Evolutionary conservation across 2,888 invertebrate species (phyloP).

Genomic region (Oscheius sp.): DNA sequence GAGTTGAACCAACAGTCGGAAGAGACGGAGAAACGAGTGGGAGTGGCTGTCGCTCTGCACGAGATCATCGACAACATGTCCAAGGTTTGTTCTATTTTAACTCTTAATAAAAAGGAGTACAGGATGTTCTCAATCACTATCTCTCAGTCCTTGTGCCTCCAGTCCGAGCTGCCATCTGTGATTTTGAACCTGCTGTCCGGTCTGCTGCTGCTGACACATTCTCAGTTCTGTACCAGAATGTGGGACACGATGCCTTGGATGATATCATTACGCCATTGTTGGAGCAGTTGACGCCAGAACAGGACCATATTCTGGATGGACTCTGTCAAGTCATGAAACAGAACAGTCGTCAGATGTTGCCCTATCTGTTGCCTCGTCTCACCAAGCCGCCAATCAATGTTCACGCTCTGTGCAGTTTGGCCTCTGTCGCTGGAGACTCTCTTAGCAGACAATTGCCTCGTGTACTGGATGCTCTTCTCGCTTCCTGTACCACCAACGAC

Average conservation of each 20-base stretch:
- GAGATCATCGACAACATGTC: conserved; percentile 98
- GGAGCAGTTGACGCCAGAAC: conserved; percentile 82
- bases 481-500: conserved; percentile 54
- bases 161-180: conserved; percentile 91
- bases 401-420: conserved; percentile 87
- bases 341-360: conserved; percentile 88
- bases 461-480: conserved; percentile 89
- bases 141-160: conserved; percentile 80
- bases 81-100: conserved; percentile 78
- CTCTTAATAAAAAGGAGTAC: conserved; percentile 9
- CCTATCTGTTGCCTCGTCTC: conserved; percentile 90
- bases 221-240: conserved; percentile 88
- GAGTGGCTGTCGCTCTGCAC: conserved; percentile 93
- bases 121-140: conserved; percentile 61
- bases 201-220: conserved; percentile 96
- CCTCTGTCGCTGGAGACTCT: conserved; percentile 91
- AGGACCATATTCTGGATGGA: conserved; percentile 93
- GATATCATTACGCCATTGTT: conserved; percentile 94
- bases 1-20: conserved; percentile 91
- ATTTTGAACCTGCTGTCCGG: conserved; percentile 79
- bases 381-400: conserved; percentile 90
- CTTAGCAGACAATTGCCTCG: conserved; percentile 89
- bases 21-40: conserved; percentile 93
- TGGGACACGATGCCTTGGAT: conserved; percentile 91
- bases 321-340: conserved; percentile 96